Conservation (phyloP, 2,888 invertebrate genomes). For the Anaspis maculata region DNA sequence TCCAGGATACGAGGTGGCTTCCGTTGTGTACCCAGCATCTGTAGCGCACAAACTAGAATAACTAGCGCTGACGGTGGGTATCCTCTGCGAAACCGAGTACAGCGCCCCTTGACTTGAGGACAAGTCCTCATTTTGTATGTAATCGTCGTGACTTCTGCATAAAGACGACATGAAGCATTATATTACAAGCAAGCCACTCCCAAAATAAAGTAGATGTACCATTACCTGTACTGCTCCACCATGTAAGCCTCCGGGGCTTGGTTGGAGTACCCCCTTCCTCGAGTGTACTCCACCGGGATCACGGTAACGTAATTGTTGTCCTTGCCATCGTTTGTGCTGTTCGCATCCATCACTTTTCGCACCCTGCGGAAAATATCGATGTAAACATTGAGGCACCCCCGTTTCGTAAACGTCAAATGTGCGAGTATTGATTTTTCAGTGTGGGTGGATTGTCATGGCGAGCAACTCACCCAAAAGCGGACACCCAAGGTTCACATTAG, state of each 20-base stretch:
- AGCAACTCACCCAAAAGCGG: conserved; percentile 1
- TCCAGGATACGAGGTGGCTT: conserved; percentile 15
- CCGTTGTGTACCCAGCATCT: conserved; percentile 22
- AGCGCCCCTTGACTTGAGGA: conserved; percentile 34
- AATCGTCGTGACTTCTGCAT: conserved; percentile 30
- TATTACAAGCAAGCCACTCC: too few species aligned
- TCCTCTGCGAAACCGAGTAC: conserved; percentile 53
- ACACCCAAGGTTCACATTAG: neutral
- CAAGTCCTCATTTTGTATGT: conserved; percentile 30
- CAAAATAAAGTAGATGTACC: too few species aligned
- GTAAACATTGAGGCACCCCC: too few species aligned
- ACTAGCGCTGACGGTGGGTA: conserved; percentile 44
- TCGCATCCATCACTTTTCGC: too few species aligned
- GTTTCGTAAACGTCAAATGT: too few species aligned
- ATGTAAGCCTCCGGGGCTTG: conserved; percentile 33
- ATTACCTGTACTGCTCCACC: conserved; percentile 34
- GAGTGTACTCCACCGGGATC: conserved; percentile 32
- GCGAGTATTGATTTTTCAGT: conserved; percentile 12
- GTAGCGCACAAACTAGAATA: conserved; percentile 29
- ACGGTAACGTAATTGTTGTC: conserved; percentile 33
- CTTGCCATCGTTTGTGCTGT: conserved; percentile 20
- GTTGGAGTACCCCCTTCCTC: conserved; percentile 23
- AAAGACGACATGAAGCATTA: too few species aligned
- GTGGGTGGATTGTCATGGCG: conserved; percentile 7
- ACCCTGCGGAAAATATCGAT: too few species aligned